phyloP scores from a whole-genome alignment of 1,140 invertebrate genomes.

The Trachymyrmex cornetzi region DNA sequence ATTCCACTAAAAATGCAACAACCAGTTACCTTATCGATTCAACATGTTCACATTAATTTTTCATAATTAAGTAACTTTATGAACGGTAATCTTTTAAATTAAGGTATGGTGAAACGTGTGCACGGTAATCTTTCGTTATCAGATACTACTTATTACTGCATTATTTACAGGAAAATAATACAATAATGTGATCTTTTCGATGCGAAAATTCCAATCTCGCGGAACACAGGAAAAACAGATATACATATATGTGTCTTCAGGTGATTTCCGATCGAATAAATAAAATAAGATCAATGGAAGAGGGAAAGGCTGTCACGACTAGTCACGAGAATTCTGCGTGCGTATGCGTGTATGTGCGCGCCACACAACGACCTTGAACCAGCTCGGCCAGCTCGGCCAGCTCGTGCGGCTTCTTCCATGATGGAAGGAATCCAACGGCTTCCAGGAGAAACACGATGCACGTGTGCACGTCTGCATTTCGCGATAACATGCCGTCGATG shows the following conservation, averaged over 20 bases:
- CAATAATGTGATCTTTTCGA: not conserved
- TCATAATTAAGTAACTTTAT: not conserved
- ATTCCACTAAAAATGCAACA: not conserved
- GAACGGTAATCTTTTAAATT: not conserved
- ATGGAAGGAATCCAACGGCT: conserved; percentile 64
- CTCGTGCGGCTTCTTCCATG: conserved; percentile 63
- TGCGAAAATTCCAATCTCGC: not conserved
- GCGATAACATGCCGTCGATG: not conserved
- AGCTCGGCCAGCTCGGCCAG: conserved; percentile 56
- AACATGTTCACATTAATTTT: not conserved
- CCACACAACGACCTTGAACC: conserved; percentile 66
- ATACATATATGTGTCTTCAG: conserved; percentile 5
- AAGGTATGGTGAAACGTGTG: too few species aligned
- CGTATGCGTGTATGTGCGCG: too few species aligned
- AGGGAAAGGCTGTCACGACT: not conserved
- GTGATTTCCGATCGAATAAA: conserved; percentile 22
- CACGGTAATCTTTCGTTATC: not conserved
- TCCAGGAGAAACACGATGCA: conserved; percentile 43
- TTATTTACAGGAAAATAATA: too few species aligned
- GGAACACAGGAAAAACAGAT: not conserved
- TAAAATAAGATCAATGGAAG: conserved; percentile 12
- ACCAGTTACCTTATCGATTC: too few species aligned
- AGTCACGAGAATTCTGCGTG: not conserved
- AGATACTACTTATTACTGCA: not conserved
- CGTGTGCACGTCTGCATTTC: conserved; percentile 31